phyloP scores from a whole-genome alignment of 1,140 invertebrate genomes.

The Drosophila kanapiae region DNA sequence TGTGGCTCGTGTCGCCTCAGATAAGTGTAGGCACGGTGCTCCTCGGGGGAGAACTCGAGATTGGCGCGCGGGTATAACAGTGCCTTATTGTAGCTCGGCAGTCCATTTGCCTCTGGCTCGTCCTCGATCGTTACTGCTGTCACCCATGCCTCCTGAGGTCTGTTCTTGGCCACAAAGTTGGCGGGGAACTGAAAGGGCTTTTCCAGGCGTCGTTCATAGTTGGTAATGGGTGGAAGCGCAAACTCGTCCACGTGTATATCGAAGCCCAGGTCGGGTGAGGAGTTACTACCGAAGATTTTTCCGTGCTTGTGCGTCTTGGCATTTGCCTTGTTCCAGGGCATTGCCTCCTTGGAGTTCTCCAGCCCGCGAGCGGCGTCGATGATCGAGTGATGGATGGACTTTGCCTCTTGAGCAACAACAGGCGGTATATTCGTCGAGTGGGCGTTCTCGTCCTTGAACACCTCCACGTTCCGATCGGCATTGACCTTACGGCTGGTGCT shows the following conservation, averaged over 20 bases:
- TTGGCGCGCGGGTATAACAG: conserved; percentile 73
- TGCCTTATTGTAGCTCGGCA: conserved; percentile 75
- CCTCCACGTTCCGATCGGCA: conserved; percentile 54
- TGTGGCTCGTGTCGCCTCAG: conserved; percentile 38
- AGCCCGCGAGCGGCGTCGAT: conserved; percentile 86
- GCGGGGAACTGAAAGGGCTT: conserved; percentile 58
- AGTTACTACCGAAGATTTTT: conserved; percentile 51
- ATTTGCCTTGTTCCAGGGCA: conserved; percentile 87
- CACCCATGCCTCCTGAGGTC: conserved; percentile 57
- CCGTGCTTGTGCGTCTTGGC: conserved; percentile 70
- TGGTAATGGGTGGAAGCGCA: conserved; percentile 35
- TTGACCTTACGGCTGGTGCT: conserved; percentile 50
- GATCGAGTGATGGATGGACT: conserved; percentile 85
- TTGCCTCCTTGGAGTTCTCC: conserved; percentile 87
- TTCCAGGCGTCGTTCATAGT: conserved; percentile 60
- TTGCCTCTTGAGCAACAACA: conserved; percentile 8
- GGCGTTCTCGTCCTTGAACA: conserved; percentile 78
- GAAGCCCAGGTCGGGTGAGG: conserved; percentile 58
- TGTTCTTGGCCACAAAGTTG: conserved; percentile 65
- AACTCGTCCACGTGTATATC: conserved; percentile 76
- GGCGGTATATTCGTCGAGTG: conserved; percentile 41
- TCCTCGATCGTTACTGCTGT: conserved; percentile 74
- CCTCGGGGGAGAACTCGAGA: conserved; percentile 72
- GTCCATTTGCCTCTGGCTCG: conserved; percentile 44
- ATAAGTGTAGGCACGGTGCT: conserved; percentile 60